Evolutionary conservation across 2,888 invertebrate species (phyloP).

Genomic region (Leucophora obtusa): DNA sequence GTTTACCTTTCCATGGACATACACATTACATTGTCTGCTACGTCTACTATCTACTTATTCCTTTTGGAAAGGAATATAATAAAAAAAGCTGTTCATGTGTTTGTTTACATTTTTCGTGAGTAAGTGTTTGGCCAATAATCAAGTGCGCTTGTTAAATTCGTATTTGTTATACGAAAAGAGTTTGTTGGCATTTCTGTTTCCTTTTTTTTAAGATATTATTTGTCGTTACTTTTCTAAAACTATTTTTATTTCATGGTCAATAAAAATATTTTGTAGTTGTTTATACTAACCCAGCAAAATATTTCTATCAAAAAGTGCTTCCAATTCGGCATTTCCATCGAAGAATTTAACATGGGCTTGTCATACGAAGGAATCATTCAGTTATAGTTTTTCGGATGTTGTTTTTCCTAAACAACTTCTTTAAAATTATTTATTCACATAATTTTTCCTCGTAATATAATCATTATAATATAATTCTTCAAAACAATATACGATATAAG

Average conservation of each 20-base stretch:
- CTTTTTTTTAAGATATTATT: conserved; percentile 4
- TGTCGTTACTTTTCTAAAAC: background rate
- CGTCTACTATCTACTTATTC: conserved; percentile 11
- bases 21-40: conserved; percentile 19
- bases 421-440: no score
- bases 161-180: conserved; percentile 48
- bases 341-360: no score
- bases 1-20: conserved; percentile 35
- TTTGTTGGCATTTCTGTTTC: conserved; percentile 57
- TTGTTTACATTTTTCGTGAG: conserved; percentile 38
- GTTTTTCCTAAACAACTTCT: no score
- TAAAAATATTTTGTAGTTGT: background rate
- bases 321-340: no score
- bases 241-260: conserved; percentile 1
- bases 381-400: no score
- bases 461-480: no score
- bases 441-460: no score
- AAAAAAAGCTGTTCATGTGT: conserved; percentile 24
- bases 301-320: no score
- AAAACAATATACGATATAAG: no score
- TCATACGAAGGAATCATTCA: no score
- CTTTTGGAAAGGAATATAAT: conserved; percentile 27
- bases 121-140: conserved; percentile 45
- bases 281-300: no score
- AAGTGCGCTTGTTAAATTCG: conserved; percentile 42